Percentiles rank a stretch among this genome's conserved stretches.
Evolutionary conservation across 2,113 vertebrate species (phyloP).

Genomic region (Protobothrops flavoviridis): DNA sequence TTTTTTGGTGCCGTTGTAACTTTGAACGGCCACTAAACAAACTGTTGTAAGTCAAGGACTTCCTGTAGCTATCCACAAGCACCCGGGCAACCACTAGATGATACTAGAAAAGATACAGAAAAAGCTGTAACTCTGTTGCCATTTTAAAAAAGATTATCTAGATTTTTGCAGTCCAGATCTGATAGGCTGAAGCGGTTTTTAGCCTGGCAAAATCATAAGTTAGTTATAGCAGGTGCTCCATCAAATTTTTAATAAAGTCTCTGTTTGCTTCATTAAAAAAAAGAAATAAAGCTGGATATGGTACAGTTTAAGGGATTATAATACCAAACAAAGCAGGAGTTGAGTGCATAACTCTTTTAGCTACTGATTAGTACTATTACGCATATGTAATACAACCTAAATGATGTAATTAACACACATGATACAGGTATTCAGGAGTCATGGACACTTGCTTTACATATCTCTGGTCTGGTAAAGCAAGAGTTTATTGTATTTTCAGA

Average conservation of each 20-base stretch:
- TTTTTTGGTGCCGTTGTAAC: too few species aligned
- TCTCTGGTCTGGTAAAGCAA: not conserved
- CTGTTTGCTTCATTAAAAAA: not conserved
- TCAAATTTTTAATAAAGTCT: not conserved
- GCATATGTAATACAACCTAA: not conserved
- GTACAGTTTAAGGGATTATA: not conserved
- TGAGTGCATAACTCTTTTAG: not conserved
- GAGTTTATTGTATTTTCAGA: not conserved
- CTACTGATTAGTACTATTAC: not conserved
- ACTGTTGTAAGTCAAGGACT: too few species aligned
- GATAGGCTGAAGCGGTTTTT: not conserved
- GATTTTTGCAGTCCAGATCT: not conserved
- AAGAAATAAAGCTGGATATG: not conserved
- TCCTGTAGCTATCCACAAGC: not conserved
- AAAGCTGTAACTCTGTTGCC: not conserved
- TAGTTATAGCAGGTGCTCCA: not conserved
- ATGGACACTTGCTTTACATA: not conserved
- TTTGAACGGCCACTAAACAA: too few species aligned
- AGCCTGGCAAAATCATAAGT: not conserved
- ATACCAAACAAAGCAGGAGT: not conserved
- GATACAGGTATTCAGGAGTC: not conserved
- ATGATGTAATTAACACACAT: not conserved
- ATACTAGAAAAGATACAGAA: not conserved
- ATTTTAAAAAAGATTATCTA: not conserved
- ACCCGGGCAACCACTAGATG: not conserved